Base-by-base conservation (phyloP, 1,140 invertebrate species). In the Drosophila subpulchrella region DNA sequence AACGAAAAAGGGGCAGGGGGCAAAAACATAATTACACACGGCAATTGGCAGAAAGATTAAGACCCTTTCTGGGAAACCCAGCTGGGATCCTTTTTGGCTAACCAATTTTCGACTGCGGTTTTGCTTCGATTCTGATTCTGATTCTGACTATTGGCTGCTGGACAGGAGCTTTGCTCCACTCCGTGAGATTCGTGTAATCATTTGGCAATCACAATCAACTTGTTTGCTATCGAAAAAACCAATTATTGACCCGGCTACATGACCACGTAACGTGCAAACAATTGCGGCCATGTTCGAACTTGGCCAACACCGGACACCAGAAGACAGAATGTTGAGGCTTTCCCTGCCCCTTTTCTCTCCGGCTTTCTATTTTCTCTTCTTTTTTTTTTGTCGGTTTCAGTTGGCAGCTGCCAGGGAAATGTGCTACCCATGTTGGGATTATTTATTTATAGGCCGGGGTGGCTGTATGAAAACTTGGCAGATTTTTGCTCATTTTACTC, bases 221-320 rank as follows among this genome's bases (percentile, higher is more conserved):
- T 86, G 82, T 78, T 86, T 81, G 81, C 78, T 62, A 78, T 74
- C 74, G 74, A 73, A 85, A 85, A 85, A 85, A 85, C 83, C 83
- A 85, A 85, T 85, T 85, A 85, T 85, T 85, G 82, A 85, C 83
- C 82, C 75, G 62, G 78, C 81, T 82, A 85, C 82, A 88, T 88
- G 83, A 85, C 82, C 82, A 88, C 82, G 83, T 81, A 85, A 85
- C 83, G 82, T 85, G 82, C 82, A 85, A 85, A 88, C 82, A 85
- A 85, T 85, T 85, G 82, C 53, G 82, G 82, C 79, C 68, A 84
- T 83, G 80, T 83, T 79, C 47, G 67, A 70, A 47, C 60, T 62
- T 61, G 61, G 80, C 75, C 50, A 53, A 53, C 66, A 38, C 53
- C 30, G 66, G 48, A 62, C 50, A 63, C 38, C 58, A 72, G 51